These are phyloP conservation scores for Stenichneumon culpator DNA, from an alignment of 2,888 invertebrate species.

Conservation along the genomic window DNA sequence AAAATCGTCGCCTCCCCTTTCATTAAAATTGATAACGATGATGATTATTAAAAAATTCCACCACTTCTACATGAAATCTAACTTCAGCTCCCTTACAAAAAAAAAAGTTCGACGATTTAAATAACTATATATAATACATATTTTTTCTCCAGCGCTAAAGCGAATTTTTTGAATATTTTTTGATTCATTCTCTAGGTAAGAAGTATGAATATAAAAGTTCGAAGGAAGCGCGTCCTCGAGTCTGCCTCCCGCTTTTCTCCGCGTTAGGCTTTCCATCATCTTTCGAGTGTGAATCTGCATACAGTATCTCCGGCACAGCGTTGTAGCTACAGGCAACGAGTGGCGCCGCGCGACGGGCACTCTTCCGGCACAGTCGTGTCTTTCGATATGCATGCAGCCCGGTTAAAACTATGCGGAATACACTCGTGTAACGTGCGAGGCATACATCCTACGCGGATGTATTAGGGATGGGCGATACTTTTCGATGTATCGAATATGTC, in stretches of 20 bases:
- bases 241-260: background rate
- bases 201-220: background rate
- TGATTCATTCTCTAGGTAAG: background rate
- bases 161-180: background rate
- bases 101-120: too few relatives aligned
- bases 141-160: background rate
- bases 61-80: too few relatives aligned
- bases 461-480: too few relatives aligned
- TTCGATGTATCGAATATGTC: too few relatives aligned
- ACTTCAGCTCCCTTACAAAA: too few relatives aligned
- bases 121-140: too few relatives aligned
- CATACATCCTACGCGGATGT: background rate
- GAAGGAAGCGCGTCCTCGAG: background rate
- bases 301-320: background rate
- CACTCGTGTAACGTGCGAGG: background rate
- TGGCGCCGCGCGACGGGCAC: background rate
- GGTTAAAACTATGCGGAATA: background rate
- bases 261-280: conserved; percentile 6
- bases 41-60: too few relatives aligned
- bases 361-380: background rate
- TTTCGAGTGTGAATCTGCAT: conserved; percentile 4
- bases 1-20: background rate
- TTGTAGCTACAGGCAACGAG: background rate
- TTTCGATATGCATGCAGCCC: background rate
- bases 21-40: background rate